phyloP scores from a whole-genome alignment of 2,888 invertebrate genomes.

The Diloba caeruleocephala region DNA sequence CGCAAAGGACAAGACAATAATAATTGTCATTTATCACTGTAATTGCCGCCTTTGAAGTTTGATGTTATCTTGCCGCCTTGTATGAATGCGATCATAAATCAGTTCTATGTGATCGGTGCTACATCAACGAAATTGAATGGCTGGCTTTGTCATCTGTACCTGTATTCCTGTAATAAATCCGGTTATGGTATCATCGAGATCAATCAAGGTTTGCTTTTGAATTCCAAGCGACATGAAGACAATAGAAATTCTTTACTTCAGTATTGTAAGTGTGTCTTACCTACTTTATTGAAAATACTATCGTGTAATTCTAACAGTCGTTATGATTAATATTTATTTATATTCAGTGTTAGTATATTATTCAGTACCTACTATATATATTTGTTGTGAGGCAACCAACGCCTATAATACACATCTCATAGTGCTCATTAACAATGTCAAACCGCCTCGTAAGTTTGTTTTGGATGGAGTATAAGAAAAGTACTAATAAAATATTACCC shows the following conservation, averaged over 20 bases:
- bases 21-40: constrained; percentile 84
- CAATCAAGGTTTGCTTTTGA: constrained; percentile 36
- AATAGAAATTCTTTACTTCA: constrained; percentile 15
- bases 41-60: constrained; percentile 86
- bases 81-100: constrained; percentile 73
- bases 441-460: no score
- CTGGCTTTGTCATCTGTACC: constrained; percentile 51
- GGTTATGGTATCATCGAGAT: constrained; percentile 37
- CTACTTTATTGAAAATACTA: constrained; percentile 8
- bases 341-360: no score
- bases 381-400: no score
- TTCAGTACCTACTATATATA: no score
- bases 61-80: constrained; percentile 81
- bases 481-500: no score
- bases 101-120: constrained; percentile 64
- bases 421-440: no score
- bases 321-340: no score
- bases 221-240: constrained; percentile 13
- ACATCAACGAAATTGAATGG: constrained; percentile 63
- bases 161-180: constrained; percentile 37
- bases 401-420: no score
- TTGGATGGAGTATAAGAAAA: no score
- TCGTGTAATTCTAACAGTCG: constrained; percentile 2
- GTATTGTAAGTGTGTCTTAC: no score
- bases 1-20: constrained; percentile 81